phyloP scores from a whole-genome alignment of 2,113 vertebrate species.

The Grammomys dolichurus region DNA sequence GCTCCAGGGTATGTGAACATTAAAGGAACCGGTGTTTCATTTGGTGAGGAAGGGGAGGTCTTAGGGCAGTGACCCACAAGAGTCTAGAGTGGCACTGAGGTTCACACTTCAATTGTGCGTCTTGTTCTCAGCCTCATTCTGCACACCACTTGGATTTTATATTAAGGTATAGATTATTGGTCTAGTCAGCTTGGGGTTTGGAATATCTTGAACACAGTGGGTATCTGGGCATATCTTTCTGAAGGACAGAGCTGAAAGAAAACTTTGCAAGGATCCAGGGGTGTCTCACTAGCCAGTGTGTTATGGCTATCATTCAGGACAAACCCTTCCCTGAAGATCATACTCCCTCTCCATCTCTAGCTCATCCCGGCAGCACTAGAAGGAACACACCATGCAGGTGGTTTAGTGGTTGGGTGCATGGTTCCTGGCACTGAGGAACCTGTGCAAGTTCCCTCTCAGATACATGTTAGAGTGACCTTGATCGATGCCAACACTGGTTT shows the following conservation, averaged over 20 bases:
- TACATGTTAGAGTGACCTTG: constrained; percentile 42
- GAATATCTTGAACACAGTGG: not conserved
- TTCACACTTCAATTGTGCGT: not conserved
- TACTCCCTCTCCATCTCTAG: not conserved
- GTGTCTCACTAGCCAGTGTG: not conserved
- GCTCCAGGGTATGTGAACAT: not conserved
- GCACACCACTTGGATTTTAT: not conserved
- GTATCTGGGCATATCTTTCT: not conserved
- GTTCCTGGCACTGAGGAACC: not conserved
- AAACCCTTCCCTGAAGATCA: not conserved
- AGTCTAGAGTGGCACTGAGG: not conserved
- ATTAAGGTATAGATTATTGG: not conserved
- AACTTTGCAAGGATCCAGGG: not conserved
- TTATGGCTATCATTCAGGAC: constrained; percentile 3
- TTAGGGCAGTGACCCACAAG: not conserved
- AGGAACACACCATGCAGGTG: not conserved
- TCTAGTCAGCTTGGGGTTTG: not conserved
- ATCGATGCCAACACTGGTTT: constrained; percentile 21
- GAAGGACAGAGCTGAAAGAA: constrained; percentile 1
- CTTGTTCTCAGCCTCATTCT: not conserved
- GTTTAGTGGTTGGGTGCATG: not conserved
- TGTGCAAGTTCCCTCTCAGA: not conserved
- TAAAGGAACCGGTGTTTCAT: constrained; percentile 26
- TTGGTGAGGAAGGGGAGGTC: not conserved
- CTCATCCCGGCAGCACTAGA: not conserved